A percentile compares a stretch with the other conserved stretches of the same genome.
phyloP scores from a whole-genome alignment of 2,113 vertebrate genomes.

The Mastomys natalensis region DNA sequence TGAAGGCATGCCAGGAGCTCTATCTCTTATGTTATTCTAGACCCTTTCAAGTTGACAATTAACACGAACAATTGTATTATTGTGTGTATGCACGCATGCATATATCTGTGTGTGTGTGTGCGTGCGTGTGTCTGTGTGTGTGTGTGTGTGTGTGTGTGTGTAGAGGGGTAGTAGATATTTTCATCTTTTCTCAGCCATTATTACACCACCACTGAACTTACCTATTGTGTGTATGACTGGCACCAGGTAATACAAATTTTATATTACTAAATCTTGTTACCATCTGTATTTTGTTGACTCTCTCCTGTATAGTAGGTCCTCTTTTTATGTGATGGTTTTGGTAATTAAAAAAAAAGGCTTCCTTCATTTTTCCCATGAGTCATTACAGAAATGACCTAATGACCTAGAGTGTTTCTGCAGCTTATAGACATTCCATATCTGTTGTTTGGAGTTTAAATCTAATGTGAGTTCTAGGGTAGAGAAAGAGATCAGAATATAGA shows the following conservation, averaged over 20 bases:
- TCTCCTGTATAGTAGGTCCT: not conserved
- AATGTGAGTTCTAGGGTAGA: not conserved
- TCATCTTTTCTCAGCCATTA: not conserved
- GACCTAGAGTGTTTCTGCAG: not conserved
- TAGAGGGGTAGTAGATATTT: not conserved
- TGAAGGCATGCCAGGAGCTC: not conserved
- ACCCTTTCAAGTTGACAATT: not conserved
- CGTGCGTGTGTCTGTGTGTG: not conserved
- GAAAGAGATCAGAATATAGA: not conserved
- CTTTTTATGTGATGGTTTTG: constrained; percentile 13
- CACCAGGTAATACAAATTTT: not conserved
- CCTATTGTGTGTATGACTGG: not conserved
- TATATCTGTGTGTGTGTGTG: not conserved
- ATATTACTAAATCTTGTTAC: constrained; percentile 34
- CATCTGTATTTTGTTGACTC: constrained; percentile 11
- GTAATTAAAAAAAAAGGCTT: not conserved
- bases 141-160: not conserved
- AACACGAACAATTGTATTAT: not conserved
- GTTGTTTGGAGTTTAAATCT: not conserved
- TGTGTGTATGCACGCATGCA: not conserved
- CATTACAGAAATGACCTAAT: constrained; percentile 7
- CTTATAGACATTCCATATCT: not conserved
- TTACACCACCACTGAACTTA: not conserved
- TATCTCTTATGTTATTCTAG: not conserved
- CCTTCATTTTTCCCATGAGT: not conserved